A percentile compares a stretch with the other conserved stretches of the same genome.
phyloP scores from a whole-genome alignment of 2,113 vertebrate genomes.

The Scatophagus argus region DNA sequence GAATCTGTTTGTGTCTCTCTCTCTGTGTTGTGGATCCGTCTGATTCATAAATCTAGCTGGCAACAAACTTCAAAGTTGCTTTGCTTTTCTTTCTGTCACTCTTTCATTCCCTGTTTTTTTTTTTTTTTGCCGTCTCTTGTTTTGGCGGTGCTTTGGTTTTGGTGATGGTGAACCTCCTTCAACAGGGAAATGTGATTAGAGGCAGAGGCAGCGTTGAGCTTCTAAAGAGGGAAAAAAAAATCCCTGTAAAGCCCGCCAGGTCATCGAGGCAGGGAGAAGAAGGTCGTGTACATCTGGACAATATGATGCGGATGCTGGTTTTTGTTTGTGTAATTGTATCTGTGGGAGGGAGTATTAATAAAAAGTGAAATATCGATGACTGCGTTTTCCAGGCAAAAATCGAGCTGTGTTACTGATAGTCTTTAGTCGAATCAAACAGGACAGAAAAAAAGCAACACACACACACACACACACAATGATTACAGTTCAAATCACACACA shows the following conservation, averaged over 20 bases:
- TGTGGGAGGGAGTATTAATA: constrained; percentile 19
- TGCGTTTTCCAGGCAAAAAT: constrained; percentile 28
- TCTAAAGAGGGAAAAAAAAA: constrained; percentile 21
- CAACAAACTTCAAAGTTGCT: constrained; percentile 45
- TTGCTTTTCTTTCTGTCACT: constrained; percentile 3
- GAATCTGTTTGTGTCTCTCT: constrained; percentile 33
- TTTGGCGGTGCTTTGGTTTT: too few species aligned
- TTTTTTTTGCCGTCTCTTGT: constrained; percentile 12
- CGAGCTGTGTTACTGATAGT: constrained; percentile 26
- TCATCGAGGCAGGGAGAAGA: constrained; percentile 37
- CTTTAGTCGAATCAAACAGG: constrained; percentile 11
- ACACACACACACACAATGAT: too few species aligned
- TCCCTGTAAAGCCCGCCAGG: constrained; percentile 38
- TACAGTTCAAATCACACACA: constrained; percentile 22
- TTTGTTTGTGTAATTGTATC: constrained; percentile 29
- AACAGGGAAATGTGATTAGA: constrained; percentile 56
- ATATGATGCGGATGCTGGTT: constrained; percentile 30
- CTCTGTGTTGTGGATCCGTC: constrained; percentile 36
- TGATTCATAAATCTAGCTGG: constrained; percentile 51
- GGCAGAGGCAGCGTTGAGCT: constrained; percentile 35
- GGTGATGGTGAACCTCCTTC: constrained; percentile 34
- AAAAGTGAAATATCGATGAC: constrained; percentile 43
- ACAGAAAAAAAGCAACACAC: constrained; percentile 1
- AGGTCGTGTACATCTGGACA: constrained; percentile 49
- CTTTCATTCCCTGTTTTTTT: constrained; percentile 18